Conservation (phyloP, 2,888 invertebrate species). For the Falcaria lacertinaria region DNA sequence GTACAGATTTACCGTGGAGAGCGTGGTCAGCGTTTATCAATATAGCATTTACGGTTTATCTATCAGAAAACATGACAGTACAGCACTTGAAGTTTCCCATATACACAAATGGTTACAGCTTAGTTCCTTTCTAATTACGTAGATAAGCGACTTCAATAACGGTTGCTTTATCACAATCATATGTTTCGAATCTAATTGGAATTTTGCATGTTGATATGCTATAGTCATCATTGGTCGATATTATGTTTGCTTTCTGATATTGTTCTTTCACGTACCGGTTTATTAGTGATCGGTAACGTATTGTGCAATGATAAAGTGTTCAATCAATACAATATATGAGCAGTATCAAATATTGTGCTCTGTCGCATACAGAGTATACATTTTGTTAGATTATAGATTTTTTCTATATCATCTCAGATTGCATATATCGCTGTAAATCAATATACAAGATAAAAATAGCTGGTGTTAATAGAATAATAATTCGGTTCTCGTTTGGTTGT, state of each 20-base stretch:
- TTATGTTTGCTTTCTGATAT: conserved; percentile 75
- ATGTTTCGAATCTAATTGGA: conserved; percentile 78
- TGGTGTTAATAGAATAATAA: no score
- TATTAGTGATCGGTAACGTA: conserved; percentile 47
- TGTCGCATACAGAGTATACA: no score
- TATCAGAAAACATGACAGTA: conserved; percentile 45
- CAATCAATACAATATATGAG: neutral
- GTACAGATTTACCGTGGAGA: neutral
- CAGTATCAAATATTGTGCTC: no score
- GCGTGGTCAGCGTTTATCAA: conserved; percentile 14
- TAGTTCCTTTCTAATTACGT: conserved; percentile 76
- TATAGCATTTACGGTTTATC: conserved; percentile 41
- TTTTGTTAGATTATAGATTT: no score
- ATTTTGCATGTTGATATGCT: conserved; percentile 77
- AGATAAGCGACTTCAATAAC: conserved; percentile 77
- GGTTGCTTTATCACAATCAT: conserved; percentile 75
- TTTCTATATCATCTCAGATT: no score
- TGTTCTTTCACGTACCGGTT: conserved; percentile 61
- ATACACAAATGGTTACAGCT: conserved; percentile 75
- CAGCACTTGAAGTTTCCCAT: conserved; percentile 66
- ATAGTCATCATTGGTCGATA: conserved; percentile 75
- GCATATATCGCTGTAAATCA: no score
- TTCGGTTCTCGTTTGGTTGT: no score
- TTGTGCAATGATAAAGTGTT: conserved; percentile 5
- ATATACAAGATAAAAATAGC: no score